These are phyloP conservation scores for Dendrocincla fuliginosa DNA, from an alignment of 2,797 vertebrate species.

Conservation along the genomic window DNA sequence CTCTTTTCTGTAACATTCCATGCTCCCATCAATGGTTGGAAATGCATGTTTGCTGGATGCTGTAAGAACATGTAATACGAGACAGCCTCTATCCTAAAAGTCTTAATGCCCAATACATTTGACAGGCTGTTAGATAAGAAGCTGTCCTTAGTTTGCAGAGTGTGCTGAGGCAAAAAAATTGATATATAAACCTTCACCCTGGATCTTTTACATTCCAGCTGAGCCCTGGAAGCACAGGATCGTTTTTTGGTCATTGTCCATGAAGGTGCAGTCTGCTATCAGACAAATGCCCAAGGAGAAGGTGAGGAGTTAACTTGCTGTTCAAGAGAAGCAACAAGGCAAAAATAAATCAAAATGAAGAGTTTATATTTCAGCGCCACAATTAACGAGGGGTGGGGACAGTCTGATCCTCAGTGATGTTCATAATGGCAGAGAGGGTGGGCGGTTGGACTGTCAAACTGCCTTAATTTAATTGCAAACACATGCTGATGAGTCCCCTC, in stretches of 20 bases:
- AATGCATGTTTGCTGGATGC: not conserved
- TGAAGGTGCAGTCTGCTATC: rapidly evolving
- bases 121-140: not conserved
- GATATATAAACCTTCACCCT: not conserved
- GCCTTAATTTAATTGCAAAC: constrained; percentile 75
- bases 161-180: not conserved
- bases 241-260: not conserved
- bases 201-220: not conserved
- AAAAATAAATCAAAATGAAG: not conserved
- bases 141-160: not conserved
- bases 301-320: not conserved
- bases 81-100: not conserved
- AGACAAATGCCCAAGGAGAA: not conserved
- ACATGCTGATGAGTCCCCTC: constrained; percentile 74
- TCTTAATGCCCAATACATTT: rapidly evolving
- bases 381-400: constrained; percentile 2
- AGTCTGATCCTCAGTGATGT: not conserved
- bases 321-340: not conserved
- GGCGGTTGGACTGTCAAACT: constrained; percentile 64
- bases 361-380: not conserved
- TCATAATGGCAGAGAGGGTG: constrained; percentile 41
- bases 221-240: not conserved
- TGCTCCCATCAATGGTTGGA: rapidly evolving
- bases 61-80: not conserved
- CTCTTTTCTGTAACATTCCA: not conserved